These are phyloP conservation scores for Subacronicta megacephala DNA, from an alignment of 2,888 invertebrate genomes.

Conservation along the genomic window DNA sequence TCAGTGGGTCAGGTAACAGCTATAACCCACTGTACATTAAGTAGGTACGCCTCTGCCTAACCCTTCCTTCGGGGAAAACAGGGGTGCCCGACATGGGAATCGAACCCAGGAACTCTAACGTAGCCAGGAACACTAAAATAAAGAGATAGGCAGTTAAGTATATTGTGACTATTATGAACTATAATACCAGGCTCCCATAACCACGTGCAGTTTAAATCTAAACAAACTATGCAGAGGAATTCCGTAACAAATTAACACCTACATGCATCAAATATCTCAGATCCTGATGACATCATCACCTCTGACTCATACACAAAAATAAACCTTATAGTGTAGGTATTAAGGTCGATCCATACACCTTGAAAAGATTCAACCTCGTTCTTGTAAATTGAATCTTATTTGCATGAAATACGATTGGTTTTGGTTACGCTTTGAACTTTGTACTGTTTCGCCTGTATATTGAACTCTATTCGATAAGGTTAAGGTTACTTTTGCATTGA, in stretches of 20 bases:
- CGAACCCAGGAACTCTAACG: too few relatives aligned
- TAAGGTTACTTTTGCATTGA: conserved; percentile 16
- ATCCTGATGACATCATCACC: conserved; percentile 47
- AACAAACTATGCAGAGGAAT: conserved; percentile 34
- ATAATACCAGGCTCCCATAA: conserved; percentile 11
- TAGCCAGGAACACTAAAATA: too few relatives aligned
- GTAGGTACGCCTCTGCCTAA: too few relatives aligned
- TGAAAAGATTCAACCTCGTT: conserved; percentile 5
- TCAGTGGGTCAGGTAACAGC: too few relatives aligned
- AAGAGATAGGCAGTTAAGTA: too few relatives aligned
- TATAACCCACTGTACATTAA: too few relatives aligned
- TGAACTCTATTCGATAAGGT: not conserved
- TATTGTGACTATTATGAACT: not conserved
- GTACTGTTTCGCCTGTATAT: conserved; percentile 1
- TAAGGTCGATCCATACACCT: conserved; percentile 34
- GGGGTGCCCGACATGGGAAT: too few relatives aligned
- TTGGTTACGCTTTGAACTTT: conserved; percentile 8
- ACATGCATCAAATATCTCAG: conserved; percentile 40
- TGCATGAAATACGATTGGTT: not conserved
- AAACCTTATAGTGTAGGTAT: conserved; percentile 33
- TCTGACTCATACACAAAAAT: conserved; percentile 43
- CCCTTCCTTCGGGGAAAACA: too few relatives aligned
- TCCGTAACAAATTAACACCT: conserved; percentile 43
- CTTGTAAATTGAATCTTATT: conserved; percentile 10
- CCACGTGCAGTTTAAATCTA: conserved; percentile 26